These are phyloP conservation scores for Aptenodytes forsteri DNA, from an alignment of 2,113 vertebrate genomes.

Conservation along the genomic window DNA sequence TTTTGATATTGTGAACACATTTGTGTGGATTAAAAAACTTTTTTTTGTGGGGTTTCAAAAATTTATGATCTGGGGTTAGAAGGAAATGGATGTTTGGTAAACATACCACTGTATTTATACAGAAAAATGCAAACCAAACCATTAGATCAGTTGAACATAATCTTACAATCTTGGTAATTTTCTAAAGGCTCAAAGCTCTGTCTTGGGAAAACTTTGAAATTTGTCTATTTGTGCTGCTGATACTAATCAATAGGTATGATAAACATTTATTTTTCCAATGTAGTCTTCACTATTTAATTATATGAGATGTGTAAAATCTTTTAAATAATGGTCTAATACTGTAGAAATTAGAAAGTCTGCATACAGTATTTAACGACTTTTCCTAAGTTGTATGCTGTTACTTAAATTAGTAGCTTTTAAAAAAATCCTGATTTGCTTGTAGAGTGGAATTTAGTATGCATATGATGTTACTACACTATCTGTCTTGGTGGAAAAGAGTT, in stretches of 20 bases:
- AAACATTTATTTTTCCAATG: conserved; percentile 8
- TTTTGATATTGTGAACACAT: background rate
- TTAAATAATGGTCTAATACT: background rate
- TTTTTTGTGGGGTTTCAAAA: background rate
- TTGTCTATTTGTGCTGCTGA: conserved; percentile 21
- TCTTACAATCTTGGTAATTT: background rate
- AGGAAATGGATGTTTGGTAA: conserved; percentile 66
- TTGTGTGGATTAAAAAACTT: background rate
- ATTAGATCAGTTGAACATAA: conserved; percentile 52
- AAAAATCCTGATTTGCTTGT: background rate
- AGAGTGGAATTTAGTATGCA: background rate
- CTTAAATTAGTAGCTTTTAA: conserved; percentile 5
- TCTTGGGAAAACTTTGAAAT: conserved; percentile 48
- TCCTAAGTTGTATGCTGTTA: background rate
- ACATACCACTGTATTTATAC: conserved; percentile 65
- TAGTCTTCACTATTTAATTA: background rate
- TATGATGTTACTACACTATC: background rate
- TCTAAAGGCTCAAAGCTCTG: background rate
- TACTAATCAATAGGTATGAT: background rate
- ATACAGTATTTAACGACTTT: background rate
- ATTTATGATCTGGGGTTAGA: background rate
- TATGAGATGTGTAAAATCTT: background rate
- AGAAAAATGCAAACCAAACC: conserved; percentile 69
- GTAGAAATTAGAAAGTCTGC: conserved; percentile 14
- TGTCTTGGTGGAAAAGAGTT: background rate